Evolutionary conservation across 2,113 vertebrate genomes (phyloP), one percentile per base, ranked within the genome.

Genomic region (Amphiprion percula): DNA sequence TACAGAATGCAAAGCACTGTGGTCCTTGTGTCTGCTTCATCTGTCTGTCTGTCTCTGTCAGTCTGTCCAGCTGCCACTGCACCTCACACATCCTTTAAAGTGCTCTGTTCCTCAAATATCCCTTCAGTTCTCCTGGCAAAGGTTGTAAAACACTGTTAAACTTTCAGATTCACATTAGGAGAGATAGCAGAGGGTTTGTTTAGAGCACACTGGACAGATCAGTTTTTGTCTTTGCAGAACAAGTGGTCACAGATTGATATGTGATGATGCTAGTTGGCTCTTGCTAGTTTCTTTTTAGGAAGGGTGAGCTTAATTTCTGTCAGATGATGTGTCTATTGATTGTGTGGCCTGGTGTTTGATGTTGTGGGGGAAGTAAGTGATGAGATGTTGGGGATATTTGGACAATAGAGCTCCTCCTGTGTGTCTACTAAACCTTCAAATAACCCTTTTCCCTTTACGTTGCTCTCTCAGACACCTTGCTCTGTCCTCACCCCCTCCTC

Each of bases 21-120:
- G 96, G 97, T 96, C 96, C 96, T 97, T 97, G 97, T 98, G 96
- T 99, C 96, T 97, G 96, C 97, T 96, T 95, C 97, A 96, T 97
- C 95, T 82, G 92, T 94, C 90, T 85, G 91, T 92, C 87, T 9
- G 76, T 90, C 86, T 88, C 79, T 68, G 87, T 90, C 90, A 16
- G 84, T 91, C 74, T 54, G 91, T 93, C 82, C 87, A 79, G 82
- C 87, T 88, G 80, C 83, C 74, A 75, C 95, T 95, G 95, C 94
- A 95, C 94, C 93, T 89, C 90, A 93, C 91, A 92, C 95, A 94
- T 95, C 94, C 90, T 92, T 88, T 91, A 87, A 65, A 85, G 87
- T 56, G 81, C 95, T 96, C 95, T 97, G 92, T 97, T 96, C 91
- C 94, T 96, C 97, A 97, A 96, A 96, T 97, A 97, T 97, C 97